Evolutionary conservation across 2,888 invertebrate species (phyloP).

Genomic region (Pammene fasciana): DNA sequence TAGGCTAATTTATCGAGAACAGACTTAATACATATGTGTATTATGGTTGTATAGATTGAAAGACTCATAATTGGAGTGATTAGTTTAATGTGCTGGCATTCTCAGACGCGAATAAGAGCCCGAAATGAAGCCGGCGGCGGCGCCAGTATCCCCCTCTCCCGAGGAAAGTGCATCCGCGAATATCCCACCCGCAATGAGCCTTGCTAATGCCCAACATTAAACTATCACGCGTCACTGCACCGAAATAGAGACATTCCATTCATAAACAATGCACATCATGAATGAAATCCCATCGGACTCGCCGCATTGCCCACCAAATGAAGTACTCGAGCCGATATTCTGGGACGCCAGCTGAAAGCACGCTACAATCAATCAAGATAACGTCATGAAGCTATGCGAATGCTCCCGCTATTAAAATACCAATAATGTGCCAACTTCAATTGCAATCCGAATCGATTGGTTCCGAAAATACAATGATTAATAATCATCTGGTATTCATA

Average conservation of each 20-base stretch:
- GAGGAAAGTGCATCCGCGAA: constrained; percentile 68
- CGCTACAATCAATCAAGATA: constrained; percentile 75
- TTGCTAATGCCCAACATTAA: constrained; percentile 61
- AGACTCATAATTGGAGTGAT: constrained; percentile 8
- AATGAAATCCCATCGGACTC: constrained; percentile 67
- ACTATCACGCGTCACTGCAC: constrained; percentile 68
- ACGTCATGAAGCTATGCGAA: constrained; percentile 71
- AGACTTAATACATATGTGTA: too few species aligned
- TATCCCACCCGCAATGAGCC: constrained; percentile 60
- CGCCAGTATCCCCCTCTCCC: constrained; percentile 54
- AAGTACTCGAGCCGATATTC: constrained; percentile 63
- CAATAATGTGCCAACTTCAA: constrained; percentile 72
- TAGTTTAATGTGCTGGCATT: constrained; percentile 33
- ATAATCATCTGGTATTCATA: constrained; percentile 49
- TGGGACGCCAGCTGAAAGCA: constrained; percentile 63
- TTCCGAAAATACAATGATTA: constrained; percentile 57
- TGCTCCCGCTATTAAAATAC: constrained; percentile 73
- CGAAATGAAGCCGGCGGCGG: constrained; percentile 51
- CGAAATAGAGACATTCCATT: constrained; percentile 72
- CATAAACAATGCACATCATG: constrained; percentile 71
- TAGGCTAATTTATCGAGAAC: too few species aligned
- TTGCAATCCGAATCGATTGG: constrained; percentile 62
- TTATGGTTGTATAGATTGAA: not conserved
- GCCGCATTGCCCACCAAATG: constrained; percentile 66
- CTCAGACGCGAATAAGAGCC: constrained; percentile 40